phyloP scores from a whole-genome alignment of 1,140 invertebrate genomes.

The Drosophila subpulchrella region DNA sequence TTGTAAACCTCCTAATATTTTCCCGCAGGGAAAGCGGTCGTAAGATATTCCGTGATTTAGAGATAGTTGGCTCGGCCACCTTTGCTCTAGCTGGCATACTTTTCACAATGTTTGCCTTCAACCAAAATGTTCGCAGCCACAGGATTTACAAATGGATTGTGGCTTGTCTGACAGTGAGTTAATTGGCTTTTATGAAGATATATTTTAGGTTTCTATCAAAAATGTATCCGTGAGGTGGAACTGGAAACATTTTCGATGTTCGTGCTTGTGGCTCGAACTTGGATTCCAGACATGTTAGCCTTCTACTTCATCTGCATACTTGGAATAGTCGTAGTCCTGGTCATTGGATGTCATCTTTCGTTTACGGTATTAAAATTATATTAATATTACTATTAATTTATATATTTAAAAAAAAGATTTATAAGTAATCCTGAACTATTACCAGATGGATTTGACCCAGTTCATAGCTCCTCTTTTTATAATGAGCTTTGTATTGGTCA shows the following conservation, averaged over 20 bases:
- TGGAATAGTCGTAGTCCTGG: not conserved
- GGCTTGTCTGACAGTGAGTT: constrained; percentile 45
- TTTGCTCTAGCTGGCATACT: constrained; percentile 19
- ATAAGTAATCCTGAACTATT: not conserved
- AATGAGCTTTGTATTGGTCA: constrained; percentile 40
- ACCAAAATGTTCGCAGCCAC: constrained; percentile 8
- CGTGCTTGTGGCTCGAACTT: constrained; percentile 6
- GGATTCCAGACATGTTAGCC: constrained; percentile 10
- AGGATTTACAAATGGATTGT: not conserved
- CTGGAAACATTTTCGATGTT: constrained; percentile 36
- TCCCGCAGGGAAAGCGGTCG: not conserved
- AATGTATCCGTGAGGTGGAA: constrained; percentile 40
- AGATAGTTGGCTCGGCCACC: not conserved
- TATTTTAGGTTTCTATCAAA: not conserved
- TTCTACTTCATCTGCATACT: constrained; percentile 17
- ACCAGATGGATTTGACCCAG: constrained; percentile 59
- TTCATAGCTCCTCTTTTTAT: constrained; percentile 55
- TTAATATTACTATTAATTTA: too few species aligned
- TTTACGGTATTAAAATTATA: constrained; percentile 11
- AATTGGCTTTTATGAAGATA: not conserved
- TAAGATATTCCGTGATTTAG: not conserved
- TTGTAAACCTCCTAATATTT: not conserved
- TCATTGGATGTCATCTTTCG: constrained; percentile 26
- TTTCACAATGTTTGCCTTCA: constrained; percentile 29
- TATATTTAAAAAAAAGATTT: too few species aligned